These are phyloP conservation scores for Enteromius paludinosus DNA, from an alignment of 2,797 vertebrate species.

Conservation along the genomic window DNA sequence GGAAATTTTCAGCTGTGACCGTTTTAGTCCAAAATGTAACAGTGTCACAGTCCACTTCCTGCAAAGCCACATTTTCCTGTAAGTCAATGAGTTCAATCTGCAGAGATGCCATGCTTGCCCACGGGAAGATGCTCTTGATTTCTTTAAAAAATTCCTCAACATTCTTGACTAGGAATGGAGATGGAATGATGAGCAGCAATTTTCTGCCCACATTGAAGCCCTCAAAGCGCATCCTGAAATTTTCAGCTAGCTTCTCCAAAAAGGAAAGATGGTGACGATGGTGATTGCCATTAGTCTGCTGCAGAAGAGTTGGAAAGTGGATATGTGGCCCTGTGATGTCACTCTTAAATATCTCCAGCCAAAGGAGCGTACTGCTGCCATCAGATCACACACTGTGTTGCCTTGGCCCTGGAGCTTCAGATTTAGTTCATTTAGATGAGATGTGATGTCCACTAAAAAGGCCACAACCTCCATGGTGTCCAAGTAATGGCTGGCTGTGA, in stretches of 20 bases:
- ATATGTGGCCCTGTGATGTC: constrained; percentile 25
- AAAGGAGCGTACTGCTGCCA: constrained; percentile 34
- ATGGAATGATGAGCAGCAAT: neutral
- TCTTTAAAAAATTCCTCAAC: too few relatives aligned
- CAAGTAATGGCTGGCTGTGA: too few relatives aligned
- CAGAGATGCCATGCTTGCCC: neutral
- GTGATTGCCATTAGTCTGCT: constrained; percentile 30
- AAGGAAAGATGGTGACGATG: neutral
- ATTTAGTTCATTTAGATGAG: constrained; percentile 36
- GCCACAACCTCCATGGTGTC: constrained; percentile 34
- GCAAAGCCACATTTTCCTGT: constrained; percentile 23
- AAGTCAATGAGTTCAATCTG: constrained; percentile 14
- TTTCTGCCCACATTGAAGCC: constrained; percentile 2
- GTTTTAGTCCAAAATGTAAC: constrained; percentile 20
- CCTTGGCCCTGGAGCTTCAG: constrained; percentile 34
- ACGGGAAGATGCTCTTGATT: too few relatives aligned
- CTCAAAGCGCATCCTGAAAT: neutral
- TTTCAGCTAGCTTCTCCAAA: neutral
- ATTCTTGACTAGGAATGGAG: neutral
- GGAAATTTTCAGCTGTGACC: constrained; percentile 38
- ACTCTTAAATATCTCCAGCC: constrained; percentile 32
- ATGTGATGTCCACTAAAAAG: constrained; percentile 40
- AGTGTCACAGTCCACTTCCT: constrained; percentile 35
- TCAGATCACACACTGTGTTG: constrained; percentile 38
- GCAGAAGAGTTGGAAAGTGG: constrained; percentile 40